A percentile compares a stretch with the other conserved stretches of the same genome.
phyloP scores from a whole-genome alignment of 1,140 invertebrate genomes.

The Drosophila tropicalis region DNA sequence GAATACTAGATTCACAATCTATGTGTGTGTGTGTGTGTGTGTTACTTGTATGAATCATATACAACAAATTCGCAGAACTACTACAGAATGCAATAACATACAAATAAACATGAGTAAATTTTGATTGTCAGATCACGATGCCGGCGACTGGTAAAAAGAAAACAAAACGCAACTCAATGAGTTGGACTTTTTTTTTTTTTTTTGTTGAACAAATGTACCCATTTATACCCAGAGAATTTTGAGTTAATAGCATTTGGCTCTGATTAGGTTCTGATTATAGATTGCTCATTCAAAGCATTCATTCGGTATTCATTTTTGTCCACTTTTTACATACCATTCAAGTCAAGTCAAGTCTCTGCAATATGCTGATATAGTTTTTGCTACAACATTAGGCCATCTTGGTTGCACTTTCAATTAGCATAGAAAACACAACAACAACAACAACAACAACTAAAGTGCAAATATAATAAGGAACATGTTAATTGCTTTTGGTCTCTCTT shows the following conservation, averaged over 20 bases:
- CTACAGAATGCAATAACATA: slow-evolving; percentile 28
- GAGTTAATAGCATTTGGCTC: not conserved
- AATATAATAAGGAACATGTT: slow-evolving; percentile 53
- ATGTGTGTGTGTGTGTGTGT: slow-evolving; percentile 1
- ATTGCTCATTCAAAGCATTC: too few species aligned
- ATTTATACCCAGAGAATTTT: slow-evolving; percentile 12
- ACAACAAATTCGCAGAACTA: slow-evolving; percentile 36
- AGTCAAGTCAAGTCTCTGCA: too few species aligned
- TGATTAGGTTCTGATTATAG: not conserved
- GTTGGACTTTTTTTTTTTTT: not conserved
- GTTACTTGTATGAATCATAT: slow-evolving; percentile 36
- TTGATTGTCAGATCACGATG: slow-evolving; percentile 54
- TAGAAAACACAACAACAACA: not conserved
- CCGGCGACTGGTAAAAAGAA: slow-evolving; percentile 21
- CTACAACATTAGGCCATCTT: not conserved
- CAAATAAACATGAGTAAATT: slow-evolving; percentile 11
- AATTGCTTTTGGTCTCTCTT: slow-evolving; percentile 40
- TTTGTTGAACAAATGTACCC: too few species aligned
- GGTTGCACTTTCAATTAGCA: slow-evolving; percentile 68
- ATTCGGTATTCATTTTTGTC: too few species aligned
- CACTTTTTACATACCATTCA: too few species aligned
- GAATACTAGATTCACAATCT: slow-evolving; percentile 5
- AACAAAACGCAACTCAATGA: slow-evolving; percentile 44
- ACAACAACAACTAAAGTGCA: not conserved
- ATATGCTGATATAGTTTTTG: too few species aligned